These are phyloP conservation scores for Thoracochromis brauschi DNA, from an alignment of 2,113 vertebrate genomes.

Conservation along the genomic window DNA sequence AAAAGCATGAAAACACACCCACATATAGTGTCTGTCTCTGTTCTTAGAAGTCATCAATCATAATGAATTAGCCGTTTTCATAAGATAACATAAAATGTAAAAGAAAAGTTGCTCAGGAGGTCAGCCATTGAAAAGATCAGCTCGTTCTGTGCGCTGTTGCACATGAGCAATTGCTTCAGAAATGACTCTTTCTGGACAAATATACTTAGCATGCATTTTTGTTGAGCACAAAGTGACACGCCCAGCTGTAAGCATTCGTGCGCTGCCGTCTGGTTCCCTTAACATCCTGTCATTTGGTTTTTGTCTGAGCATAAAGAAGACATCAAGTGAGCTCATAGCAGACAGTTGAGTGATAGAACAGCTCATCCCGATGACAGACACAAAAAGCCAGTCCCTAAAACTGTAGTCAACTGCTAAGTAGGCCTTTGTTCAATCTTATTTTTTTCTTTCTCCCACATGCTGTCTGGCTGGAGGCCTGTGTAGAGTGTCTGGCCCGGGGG, in stretches of 20 bases:
- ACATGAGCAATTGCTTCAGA: background rate
- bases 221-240: background rate
- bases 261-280: conserved; percentile 14
- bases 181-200: background rate
- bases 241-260: background rate
- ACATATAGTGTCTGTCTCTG: background rate
- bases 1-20: background rate
- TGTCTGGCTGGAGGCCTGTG: conserved; percentile 25
- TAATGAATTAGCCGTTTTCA: conserved; percentile 33
- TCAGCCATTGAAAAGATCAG: conserved; percentile 9
- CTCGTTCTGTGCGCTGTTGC: background rate
- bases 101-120: conserved; percentile 7
- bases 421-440: conserved; percentile 34
- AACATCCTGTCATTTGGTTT: conserved; percentile 33
- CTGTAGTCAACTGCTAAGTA: conserved; percentile 35
- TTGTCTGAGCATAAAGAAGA: conserved; percentile 54
- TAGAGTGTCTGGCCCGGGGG: conserved; percentile 44
- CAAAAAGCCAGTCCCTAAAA: conserved; percentile 22
- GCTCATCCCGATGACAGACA: conserved; percentile 58
- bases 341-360: conserved; percentile 54
- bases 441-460: background rate
- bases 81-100: conserved; percentile 31
- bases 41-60: conserved; percentile 45
- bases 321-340: conserved; percentile 44
- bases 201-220: background rate